phyloP scores from a whole-genome alignment of 2,888 invertebrate species.

The Synanthedon formicaeformis region DNA sequence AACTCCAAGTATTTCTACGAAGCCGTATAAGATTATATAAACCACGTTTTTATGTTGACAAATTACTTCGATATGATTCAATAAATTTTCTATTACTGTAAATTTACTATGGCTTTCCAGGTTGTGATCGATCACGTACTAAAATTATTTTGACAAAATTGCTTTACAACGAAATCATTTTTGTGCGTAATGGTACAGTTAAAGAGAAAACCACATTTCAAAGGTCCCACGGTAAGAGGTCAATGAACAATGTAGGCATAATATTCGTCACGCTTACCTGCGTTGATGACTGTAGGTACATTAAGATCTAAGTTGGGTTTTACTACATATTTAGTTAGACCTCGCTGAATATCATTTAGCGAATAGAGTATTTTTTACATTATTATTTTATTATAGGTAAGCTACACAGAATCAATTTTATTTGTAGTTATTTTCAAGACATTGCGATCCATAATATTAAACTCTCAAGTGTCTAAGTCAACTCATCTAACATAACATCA shows the following conservation, averaged over 20 bases:
- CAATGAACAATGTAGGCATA: conserved; percentile 35
- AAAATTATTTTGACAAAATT: conserved; percentile 16
- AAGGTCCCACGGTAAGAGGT: conserved; percentile 53
- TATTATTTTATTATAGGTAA: too few species aligned
- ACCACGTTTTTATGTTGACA: background rate
- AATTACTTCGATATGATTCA: background rate
- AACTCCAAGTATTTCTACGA: background rate
- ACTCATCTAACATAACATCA: too few species aligned
- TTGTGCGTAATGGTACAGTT: conserved; percentile 45
- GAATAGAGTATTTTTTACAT: too few species aligned
- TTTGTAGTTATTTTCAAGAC: too few species aligned
- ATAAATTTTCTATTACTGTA: conserved; percentile 4
- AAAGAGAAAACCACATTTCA: conserved; percentile 46
- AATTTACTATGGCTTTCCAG: conserved; percentile 29
- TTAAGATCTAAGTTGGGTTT: too few species aligned
- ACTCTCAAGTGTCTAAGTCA: too few species aligned
- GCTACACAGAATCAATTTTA: too few species aligned
- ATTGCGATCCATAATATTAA: too few species aligned
- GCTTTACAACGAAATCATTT: conserved; percentile 33
- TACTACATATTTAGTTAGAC: too few species aligned
- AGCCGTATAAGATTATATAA: background rate
- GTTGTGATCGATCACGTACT: conserved; percentile 14
- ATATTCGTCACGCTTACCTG: conserved; percentile 41
- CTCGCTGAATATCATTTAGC: too few species aligned
- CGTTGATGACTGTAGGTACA: conserved; percentile 26